Base-by-base conservation (phyloP, 2,888 invertebrate species). In the Philopedon plagiatum region DNA sequence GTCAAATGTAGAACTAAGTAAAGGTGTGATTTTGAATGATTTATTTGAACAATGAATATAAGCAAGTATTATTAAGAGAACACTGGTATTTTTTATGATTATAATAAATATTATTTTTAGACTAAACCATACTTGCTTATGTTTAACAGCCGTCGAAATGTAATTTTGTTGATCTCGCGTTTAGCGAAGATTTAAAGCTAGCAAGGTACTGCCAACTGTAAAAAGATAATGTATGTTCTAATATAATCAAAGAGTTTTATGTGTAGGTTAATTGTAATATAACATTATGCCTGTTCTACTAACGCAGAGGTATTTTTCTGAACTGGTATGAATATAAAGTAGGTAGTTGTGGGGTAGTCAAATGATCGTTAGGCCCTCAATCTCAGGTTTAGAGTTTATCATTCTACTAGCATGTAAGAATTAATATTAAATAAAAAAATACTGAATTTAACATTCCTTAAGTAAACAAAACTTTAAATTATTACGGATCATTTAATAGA, bases 141-240 rank as follows among this genome's bases (percentile, higher is more conserved):
- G 68, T 73, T 63, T 56, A 49, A 32, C 37, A 58, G 56, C 62
- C 58, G 71, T 77, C 71, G 77, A 74, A 76, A 76, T 77, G 77
- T 75, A 66, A 72, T 75, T 75, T 75, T 75, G 82, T 74, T 79
- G 82, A 84, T 84, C 84, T 85, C 84, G 77, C 64, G 46, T 34
- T 15, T 41, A 9, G 71, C 69, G 66, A 54, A 83, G 84, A 82
- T 81, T 83, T 82, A 44, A 82, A 83, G 85, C 86, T 86, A 85
- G 86, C 85, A 84, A 84, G 86, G 86, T 83, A 86, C 86, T 86
- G 86, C 86, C 86, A 86, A 83, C 83, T 85, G 85, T 85, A 85
- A 84, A 86, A 86, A 85, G 84, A 84, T 83, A 82, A 82, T 84
- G 85, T 85, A 85, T 83, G 84, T 84, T 83, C 80, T 83, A 82